Evolutionary conservation across 2,888 invertebrate species (phyloP), one percentile per base, ranked within the genome.

Genomic region (Germaria angustata): DNA sequence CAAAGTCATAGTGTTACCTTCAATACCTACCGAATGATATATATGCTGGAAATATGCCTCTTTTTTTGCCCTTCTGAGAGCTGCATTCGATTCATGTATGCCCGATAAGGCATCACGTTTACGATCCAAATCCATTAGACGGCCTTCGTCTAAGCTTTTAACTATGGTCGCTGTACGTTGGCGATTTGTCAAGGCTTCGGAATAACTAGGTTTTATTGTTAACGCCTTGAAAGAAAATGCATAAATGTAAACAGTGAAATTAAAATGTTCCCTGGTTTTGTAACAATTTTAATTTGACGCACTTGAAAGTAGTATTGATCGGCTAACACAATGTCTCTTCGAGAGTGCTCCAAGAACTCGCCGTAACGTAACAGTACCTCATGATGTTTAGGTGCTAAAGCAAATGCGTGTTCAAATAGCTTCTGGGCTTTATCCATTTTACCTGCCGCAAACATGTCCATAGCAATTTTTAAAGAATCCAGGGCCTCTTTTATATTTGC

Each of bases 31-130:
- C 0, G 98, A 98, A 89, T 99, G 99, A 91, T 98, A 98, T 83
- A 99, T 97, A 89, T 99, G 98, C 88, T 96, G 94, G 90, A 97
- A 98, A 90, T 98, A 99, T 1, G 97, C 97, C 91, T 99, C 98
- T 89, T 96, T 96, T 88, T 98, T 98, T 3, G 97, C 96, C 87
- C 97, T 93, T 66, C 96, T 93, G 85, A 98, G 92, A 5, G 97
- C 96, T 0, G 95, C 93, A 90, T 95, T 95, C 46, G 93, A 93
- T 84, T 96, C 95, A 17, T 98, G 96, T 87, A 98, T 95, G 4
- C 94, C 94, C 22, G 96, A 94, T 7, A 99, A 92, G 17, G 95
- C 93, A 88, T 96, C 95, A 77, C 97, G 93, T 90, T 98, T 98
- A 51, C 94, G 93, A 88, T 98, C 98, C 91, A 95, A 93, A 85